Evolutionary conservation across 2,888 invertebrate genomes (phyloP).

Genomic region (Beris morrisii): DNA sequence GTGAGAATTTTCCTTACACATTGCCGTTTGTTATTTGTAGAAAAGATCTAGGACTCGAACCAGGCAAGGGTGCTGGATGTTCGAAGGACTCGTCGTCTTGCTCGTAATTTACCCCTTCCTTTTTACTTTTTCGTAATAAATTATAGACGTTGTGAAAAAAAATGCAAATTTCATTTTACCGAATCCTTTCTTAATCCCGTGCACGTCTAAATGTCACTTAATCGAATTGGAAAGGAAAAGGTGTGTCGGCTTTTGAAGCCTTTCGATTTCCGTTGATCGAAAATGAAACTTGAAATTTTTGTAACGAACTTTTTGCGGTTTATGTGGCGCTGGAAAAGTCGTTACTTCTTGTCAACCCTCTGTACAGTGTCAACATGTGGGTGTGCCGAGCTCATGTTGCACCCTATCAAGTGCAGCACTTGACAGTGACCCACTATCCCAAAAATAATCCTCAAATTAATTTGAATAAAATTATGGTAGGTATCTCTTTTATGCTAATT

Average conservation of each 20-base stretch:
- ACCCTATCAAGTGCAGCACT: conserved; percentile 23
- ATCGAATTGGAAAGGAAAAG: conserved; percentile 31
- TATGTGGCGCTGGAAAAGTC: conserved; percentile 13
- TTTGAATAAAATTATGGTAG: conserved; percentile 28
- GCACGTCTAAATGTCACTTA: conserved; percentile 18
- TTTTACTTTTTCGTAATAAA: conserved; percentile 25
- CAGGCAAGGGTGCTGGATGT: conserved; percentile 21
- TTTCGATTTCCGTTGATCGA: conserved; percentile 32
- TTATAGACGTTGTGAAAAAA: conserved; percentile 36
- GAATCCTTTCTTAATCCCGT: conserved; percentile 33
- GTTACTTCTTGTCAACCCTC: neutral
- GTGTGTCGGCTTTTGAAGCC: conserved; percentile 33
- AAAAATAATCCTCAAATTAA: conserved; percentile 15
- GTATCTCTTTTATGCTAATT: conserved; percentile 33
- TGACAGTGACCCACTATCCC: conserved; percentile 29
- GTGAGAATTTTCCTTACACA: conserved; percentile 38
- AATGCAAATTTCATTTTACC: conserved; percentile 36
- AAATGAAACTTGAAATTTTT: conserved; percentile 30
- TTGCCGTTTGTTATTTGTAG: conserved; percentile 25
- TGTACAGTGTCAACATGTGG: neutral
- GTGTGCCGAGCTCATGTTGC: neutral
- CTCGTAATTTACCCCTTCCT: conserved; percentile 29
- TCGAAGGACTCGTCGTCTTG: conserved; percentile 7
- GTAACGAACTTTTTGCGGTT: conserved; percentile 32
- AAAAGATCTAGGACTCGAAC: conserved; percentile 17